Percentiles rank a stretch among this genome's conserved stretches.
phyloP scores from a whole-genome alignment of 2,797 vertebrate species.

The Cyclura pinguis region DNA sequence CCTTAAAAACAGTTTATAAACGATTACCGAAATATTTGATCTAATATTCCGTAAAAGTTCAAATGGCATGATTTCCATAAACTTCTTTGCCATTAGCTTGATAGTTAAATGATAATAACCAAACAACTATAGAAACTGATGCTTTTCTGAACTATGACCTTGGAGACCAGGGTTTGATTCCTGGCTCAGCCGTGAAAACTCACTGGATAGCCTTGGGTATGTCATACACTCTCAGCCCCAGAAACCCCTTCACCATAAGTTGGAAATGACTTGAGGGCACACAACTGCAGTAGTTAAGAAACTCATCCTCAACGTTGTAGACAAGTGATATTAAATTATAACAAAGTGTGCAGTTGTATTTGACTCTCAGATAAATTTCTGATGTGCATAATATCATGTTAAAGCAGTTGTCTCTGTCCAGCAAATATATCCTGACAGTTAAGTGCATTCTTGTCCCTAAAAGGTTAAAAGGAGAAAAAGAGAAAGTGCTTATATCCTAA shows the following conservation, averaged over 20 bases:
- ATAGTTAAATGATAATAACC: not conserved
- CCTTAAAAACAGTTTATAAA: not conserved
- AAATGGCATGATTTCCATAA: not conserved
- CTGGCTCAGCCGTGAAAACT: too few species aligned
- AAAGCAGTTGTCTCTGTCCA: conserved; percentile 19
- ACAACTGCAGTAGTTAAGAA: not conserved
- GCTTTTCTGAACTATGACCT: not conserved
- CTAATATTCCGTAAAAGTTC: not conserved
- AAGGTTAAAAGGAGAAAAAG: conserved; percentile 61
- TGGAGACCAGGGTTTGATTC: not conserved
- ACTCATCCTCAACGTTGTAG: conserved; percentile 17
- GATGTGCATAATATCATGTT: conserved; percentile 1
- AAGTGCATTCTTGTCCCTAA: conserved; percentile 44
- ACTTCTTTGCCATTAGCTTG: not conserved
- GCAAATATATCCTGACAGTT: conserved; percentile 53
- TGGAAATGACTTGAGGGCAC: too few species aligned
- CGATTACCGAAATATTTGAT: not conserved
- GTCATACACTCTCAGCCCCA: too few species aligned
- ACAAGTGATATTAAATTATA: not conserved
- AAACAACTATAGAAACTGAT: not conserved
- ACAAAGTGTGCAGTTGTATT: not conserved
- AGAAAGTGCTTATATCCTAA: conserved; percentile 4
- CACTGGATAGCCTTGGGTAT: too few species aligned
- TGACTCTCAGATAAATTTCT: conserved; percentile 8
- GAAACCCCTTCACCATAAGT: not conserved